Percentiles rank a stretch among this genome's conserved stretches.
These are phyloP conservation scores for Cerastis rubricosa DNA, from an alignment of 2,888 invertebrate species.

Conservation along the genomic window DNA sequence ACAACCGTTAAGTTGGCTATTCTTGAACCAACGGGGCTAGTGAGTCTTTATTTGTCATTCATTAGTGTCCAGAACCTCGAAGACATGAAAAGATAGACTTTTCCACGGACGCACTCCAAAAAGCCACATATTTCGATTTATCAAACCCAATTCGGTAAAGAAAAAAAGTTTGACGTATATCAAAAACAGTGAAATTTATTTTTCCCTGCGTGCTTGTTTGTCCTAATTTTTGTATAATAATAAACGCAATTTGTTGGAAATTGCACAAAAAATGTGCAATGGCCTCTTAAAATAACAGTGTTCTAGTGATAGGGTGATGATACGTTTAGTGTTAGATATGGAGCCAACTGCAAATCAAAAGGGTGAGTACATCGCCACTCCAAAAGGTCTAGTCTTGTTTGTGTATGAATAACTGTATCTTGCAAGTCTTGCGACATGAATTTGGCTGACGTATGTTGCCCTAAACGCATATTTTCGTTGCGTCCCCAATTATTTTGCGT, in stretches of 20 bases:
- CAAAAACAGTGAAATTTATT: conserved; percentile 74
- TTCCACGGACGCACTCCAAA: not conserved
- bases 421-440: conserved; percentile 81
- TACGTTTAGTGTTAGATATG: conserved; percentile 80
- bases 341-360: conserved; percentile 87
- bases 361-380: conserved; percentile 81
- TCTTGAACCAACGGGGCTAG: not conserved
- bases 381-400: conserved; percentile 81
- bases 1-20: not conserved
- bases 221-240: conserved; percentile 73
- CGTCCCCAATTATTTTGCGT: conserved; percentile 23
- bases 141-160: conserved; percentile 19
- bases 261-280: conserved; percentile 60
- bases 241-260: conserved; percentile 58
- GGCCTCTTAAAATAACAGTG: conserved; percentile 60
- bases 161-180: conserved; percentile 71
- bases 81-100: not conserved
- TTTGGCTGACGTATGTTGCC: conserved; percentile 78
- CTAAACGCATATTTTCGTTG: conserved; percentile 58
- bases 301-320: conserved; percentile 86
- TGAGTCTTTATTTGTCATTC: not conserved
- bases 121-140: conserved; percentile 38
- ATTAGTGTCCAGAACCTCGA: not conserved
- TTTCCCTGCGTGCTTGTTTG: conserved; percentile 76
- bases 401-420: conserved; percentile 88